Evolutionary conservation across 2,888 invertebrate genomes (phyloP).

Genomic region (Marronus borbonicus): DNA sequence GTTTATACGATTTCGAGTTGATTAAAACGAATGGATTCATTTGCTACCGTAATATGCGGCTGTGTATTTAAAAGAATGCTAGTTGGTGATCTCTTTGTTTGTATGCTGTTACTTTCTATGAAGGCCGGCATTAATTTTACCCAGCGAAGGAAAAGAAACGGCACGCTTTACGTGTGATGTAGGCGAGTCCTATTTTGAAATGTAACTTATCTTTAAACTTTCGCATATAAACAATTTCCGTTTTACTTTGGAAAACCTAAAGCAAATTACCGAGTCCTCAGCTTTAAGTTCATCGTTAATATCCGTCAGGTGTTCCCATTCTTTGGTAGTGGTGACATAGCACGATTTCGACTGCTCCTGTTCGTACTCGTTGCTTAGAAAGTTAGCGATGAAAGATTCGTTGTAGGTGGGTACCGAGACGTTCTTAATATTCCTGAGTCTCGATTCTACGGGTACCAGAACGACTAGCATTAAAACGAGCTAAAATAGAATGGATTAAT

Average conservation of each 20-base stretch:
- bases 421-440: neutral
- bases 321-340: constrained; percentile 64
- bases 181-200: neutral
- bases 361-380: constrained; percentile 61
- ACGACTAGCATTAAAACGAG: constrained; percentile 27
- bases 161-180: too few species aligned
- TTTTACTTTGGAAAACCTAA: constrained; percentile 21
- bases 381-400: constrained; percentile 57
- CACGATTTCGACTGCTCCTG: constrained; percentile 62
- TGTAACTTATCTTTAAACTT: neutral
- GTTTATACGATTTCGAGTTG: constrained; percentile 14
- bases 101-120: too few species aligned
- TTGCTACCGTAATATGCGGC: neutral
- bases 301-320: constrained; percentile 68
- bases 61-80: too few species aligned
- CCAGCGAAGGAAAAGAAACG: too few species aligned
- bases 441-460: neutral
- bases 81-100: too few species aligned
- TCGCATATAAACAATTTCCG: neutral
- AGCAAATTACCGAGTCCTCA: constrained; percentile 58
- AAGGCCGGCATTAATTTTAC: too few species aligned
- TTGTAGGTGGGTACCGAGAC: neutral
- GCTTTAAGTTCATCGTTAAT: constrained; percentile 62
- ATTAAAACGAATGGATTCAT: constrained; percentile 30
- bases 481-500: constrained; percentile 21